These are phyloP conservation scores for Prorops nasuta DNA, from an alignment of 1,140 invertebrate genomes.

Conservation along the genomic window DNA sequence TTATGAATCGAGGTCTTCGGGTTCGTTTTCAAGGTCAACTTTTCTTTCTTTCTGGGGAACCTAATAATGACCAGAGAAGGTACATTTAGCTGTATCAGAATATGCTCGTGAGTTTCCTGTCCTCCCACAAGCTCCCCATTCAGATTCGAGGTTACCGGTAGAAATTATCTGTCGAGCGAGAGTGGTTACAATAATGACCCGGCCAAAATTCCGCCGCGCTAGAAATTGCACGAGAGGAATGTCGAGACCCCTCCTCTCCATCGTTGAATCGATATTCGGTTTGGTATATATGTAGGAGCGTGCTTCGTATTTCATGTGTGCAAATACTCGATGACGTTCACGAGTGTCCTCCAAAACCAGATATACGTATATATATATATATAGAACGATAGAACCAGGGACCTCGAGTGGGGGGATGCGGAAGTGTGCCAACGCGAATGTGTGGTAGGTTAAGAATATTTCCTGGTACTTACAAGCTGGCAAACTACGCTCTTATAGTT, in stretches of 20 bases:
- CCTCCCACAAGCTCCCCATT: conserved; percentile 14
- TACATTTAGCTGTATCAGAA: too few relatives aligned
- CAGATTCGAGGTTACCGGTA: conserved; percentile 26
- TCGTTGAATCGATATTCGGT: conserved; percentile 36
- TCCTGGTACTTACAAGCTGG: too few relatives aligned
- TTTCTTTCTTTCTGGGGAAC: too few relatives aligned
- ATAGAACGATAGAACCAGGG: too few relatives aligned
- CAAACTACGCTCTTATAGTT: too few relatives aligned
- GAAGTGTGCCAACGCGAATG: too few relatives aligned
- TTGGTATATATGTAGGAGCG: conserved; percentile 14
- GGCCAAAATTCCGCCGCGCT: conserved; percentile 33
- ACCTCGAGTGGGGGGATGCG: too few relatives aligned
- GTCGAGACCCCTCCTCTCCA: conserved; percentile 27
- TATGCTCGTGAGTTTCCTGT: conserved; percentile 24
- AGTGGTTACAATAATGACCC: conserved; percentile 39
- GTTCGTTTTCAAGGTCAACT: too few relatives aligned
- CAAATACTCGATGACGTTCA: conserved; percentile 14
- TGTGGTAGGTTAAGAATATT: too few relatives aligned
- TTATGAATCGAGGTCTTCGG: too few relatives aligned
- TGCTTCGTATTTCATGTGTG: conserved; percentile 19
- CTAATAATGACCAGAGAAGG: too few relatives aligned
- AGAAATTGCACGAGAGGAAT: conserved; percentile 39
- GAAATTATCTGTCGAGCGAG: conserved; percentile 38
- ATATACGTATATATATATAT: too few relatives aligned
- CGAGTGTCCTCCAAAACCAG: conserved; percentile 17